A percentile compares a stretch with the other conserved stretches of the same genome.
Evolutionary conservation across 2,113 vertebrate species (phyloP).

Genomic region (Apaloderma vittatum): DNA sequence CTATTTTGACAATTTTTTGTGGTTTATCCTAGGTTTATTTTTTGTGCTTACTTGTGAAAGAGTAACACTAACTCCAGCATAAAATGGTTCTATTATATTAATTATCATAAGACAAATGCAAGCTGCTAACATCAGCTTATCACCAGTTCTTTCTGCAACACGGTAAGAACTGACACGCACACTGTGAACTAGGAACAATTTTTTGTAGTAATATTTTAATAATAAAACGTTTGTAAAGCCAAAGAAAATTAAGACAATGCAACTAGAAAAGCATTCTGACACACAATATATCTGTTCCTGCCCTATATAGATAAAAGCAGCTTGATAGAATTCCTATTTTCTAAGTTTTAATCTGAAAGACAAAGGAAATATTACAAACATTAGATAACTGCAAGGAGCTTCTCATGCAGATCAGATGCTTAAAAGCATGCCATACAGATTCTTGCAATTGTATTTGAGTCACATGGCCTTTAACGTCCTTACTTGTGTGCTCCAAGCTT

Average conservation of each 20-base stretch:
- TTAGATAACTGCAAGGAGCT: not conserved
- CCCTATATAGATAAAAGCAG: not conserved
- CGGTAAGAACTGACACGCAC: not conserved
- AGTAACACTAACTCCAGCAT: not conserved
- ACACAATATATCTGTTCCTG: not conserved
- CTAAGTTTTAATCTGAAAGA: not conserved
- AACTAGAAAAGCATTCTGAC: not conserved
- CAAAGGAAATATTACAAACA: not conserved
- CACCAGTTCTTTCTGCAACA: not conserved
- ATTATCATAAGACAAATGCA: not conserved
- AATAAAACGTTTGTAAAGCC: not conserved
- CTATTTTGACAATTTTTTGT: not conserved
- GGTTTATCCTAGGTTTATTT: not conserved
- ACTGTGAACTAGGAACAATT: not conserved
- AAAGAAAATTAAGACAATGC: not conserved
- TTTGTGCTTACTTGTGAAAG: not conserved
- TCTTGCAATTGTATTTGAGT: not conserved
- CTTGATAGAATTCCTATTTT: not conserved
- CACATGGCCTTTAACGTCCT: not conserved
- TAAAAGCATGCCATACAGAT: not conserved
- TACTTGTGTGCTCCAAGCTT: not conserved
- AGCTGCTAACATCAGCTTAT: not conserved
- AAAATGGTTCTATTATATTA: not conserved
- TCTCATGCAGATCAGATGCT: not conserved
- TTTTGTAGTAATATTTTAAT: too few species aligned